phyloP scores from a whole-genome alignment of 2,888 invertebrate species.

The Griposia aprilina region DNA sequence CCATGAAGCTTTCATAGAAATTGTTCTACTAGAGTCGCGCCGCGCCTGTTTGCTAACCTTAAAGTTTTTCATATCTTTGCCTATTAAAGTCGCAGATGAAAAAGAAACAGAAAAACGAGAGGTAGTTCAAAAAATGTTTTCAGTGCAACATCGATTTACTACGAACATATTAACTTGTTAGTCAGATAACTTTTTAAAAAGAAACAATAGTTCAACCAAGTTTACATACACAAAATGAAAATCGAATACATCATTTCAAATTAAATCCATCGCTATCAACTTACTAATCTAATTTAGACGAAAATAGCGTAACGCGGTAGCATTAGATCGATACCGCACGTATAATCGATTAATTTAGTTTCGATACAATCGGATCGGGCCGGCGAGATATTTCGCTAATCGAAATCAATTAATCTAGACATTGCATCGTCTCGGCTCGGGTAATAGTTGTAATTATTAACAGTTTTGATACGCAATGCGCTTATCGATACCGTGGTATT shows the following conservation, averaged over 20 bases:
- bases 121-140: no score
- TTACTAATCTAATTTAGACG: conserved; percentile 56
- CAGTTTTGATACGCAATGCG: conserved; percentile 68
- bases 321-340: conserved; percentile 64
- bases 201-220: not conserved
- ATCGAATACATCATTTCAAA: conserved; percentile 20
- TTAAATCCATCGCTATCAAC: conserved; percentile 22
- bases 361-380: conserved; percentile 72
- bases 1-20: no score
- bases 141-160: not conserved
- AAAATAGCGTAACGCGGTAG: conserved; percentile 71
- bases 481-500: conserved; percentile 43
- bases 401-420: conserved; percentile 81
- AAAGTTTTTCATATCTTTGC: not conserved
- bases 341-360: conserved; percentile 67
- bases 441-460: conserved; percentile 74
- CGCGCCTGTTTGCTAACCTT: no score
- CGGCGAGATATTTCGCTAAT: conserved; percentile 77
- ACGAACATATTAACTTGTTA: not conserved
- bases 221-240: not conserved
- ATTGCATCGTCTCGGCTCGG: conserved; percentile 64
- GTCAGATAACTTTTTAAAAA: not conserved
- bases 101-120: not conserved
- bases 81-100: not conserved
- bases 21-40: no score